These are phyloP conservation scores for Drosophila kikkawai DNA, from an alignment of 1,140 invertebrate genomes.

Conservation along the genomic window DNA sequence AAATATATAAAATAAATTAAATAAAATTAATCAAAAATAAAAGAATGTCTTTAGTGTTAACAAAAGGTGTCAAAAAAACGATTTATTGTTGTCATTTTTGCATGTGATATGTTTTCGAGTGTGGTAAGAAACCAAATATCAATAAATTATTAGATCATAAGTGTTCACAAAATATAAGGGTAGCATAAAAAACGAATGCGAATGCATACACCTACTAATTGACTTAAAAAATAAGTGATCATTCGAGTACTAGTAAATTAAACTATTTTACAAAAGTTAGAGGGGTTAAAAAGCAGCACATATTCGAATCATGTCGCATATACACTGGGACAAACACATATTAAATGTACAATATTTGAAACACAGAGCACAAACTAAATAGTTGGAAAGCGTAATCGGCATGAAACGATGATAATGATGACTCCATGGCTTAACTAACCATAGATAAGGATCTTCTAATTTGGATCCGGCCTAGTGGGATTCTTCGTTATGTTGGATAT, in stretches of 20 bases:
- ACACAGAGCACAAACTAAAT: conserved; percentile 19
- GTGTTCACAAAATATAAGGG: conserved; percentile 45
- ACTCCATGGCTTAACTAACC: conserved; percentile 11
- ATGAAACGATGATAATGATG: conserved; percentile 33
- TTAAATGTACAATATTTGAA: conserved; percentile 40
- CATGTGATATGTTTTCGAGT: conserved; percentile 60
- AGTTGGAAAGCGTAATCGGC: conserved; percentile 55
- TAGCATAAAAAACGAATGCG: conserved; percentile 15
- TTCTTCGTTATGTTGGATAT: conserved; percentile 41
- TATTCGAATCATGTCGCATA: conserved; percentile 53
- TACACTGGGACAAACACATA: conserved; percentile 51
- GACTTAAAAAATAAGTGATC: conserved; percentile 51
- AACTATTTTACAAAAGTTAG: conserved; percentile 73
- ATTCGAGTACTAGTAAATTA: conserved; percentile 29
- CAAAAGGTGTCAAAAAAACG: conserved; percentile 63
- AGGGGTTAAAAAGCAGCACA: conserved; percentile 33
- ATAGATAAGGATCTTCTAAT: conserved; percentile 30
- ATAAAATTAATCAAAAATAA: conserved; percentile 17
- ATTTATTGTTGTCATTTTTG: conserved; percentile 65
- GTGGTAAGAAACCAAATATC: conserved; percentile 51
- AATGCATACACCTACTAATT: conserved; percentile 30
- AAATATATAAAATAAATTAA: background rate
- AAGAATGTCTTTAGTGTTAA: conserved; percentile 34
- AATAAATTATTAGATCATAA: conserved; percentile 64
- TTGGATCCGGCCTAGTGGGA: conserved; percentile 30